phyloP scores from a whole-genome alignment of 2,888 invertebrate genomes.

The Ryuthela nishihirai region DNA sequence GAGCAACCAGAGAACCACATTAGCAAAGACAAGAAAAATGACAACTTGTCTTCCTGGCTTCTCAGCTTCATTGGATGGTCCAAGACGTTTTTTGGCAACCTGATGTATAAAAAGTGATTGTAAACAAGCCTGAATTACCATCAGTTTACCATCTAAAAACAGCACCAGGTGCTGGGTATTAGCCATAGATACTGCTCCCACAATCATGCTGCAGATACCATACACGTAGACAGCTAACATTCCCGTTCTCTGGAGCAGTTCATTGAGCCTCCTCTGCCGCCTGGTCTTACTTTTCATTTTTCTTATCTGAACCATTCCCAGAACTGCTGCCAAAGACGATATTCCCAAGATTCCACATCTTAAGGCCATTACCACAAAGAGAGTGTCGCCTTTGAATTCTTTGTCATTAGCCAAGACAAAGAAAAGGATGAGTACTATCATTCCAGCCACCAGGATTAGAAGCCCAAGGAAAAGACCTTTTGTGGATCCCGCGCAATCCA shows the following conservation, averaged over 20 bases:
- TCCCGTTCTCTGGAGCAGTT: slow-evolving; percentile 34
- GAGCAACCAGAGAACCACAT: slow-evolving; percentile 63
- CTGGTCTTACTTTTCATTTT: slow-evolving; percentile 29
- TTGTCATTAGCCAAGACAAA: slow-evolving; percentile 36
- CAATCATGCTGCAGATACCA: slow-evolving; percentile 35
- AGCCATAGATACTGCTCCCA: slow-evolving; percentile 22
- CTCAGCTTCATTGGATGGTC: slow-evolving; percentile 25
- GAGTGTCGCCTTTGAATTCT: slow-evolving; percentile 16
- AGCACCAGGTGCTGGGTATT: slow-evolving; percentile 50
- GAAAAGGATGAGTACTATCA: slow-evolving; percentile 35
- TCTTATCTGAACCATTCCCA: slow-evolving; percentile 34
- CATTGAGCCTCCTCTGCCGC: slow-evolving; percentile 14
- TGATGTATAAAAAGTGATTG: slow-evolving; percentile 40
- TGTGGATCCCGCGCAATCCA: slow-evolving; percentile 55
- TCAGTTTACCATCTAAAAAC: slow-evolving; percentile 53
- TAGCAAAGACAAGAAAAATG: slow-evolving; percentile 61
- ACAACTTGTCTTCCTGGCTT: slow-evolving; percentile 50
- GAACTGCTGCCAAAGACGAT: slow-evolving; percentile 16
- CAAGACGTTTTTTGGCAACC: slow-evolving; percentile 19
- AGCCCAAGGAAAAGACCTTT: slow-evolving; percentile 58
- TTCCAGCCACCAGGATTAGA: slow-evolving; percentile 53
- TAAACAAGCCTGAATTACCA: slow-evolving; percentile 51
- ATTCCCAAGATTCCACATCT: slow-evolving; percentile 27
- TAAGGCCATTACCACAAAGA: slow-evolving; percentile 22
- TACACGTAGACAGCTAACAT: slow-evolving; percentile 37